These are phyloP conservation scores for Samia ricini DNA, from an alignment of 1,140 invertebrate genomes.

Conservation along the genomic window DNA sequence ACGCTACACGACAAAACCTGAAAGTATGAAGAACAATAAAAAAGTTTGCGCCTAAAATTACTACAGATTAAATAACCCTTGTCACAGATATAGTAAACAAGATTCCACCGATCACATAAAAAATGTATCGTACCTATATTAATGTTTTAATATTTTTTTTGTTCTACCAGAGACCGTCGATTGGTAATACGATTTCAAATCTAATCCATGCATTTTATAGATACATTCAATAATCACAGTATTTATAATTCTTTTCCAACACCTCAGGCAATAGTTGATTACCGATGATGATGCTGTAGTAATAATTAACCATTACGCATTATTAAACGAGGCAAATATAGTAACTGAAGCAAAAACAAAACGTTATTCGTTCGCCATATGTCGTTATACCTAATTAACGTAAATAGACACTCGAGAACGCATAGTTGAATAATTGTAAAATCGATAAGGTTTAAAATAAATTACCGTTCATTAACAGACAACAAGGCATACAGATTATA, in stretches of 20 bases:
- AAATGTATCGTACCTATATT: too few relatives aligned
- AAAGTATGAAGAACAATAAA: too few relatives aligned
- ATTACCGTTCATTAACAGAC: background rate
- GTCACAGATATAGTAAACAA: too few relatives aligned
- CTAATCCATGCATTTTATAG: background rate
- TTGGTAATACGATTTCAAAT: background rate
- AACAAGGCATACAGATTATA: too few relatives aligned
- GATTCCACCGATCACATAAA: too few relatives aligned
- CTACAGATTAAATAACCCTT: too few relatives aligned
- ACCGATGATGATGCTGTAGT: slow-evolving; percentile 5
- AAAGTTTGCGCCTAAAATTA: too few relatives aligned
- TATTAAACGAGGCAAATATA: background rate
- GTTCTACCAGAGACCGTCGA: too few relatives aligned
- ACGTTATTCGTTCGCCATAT: background rate
- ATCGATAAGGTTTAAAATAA: background rate
- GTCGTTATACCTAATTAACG: background rate
- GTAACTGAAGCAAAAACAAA: background rate
- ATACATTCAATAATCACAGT: background rate
- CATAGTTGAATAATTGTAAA: slow-evolving; percentile 6
- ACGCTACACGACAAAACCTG: too few relatives aligned
- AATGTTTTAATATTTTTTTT: too few relatives aligned
- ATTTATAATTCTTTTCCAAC: slow-evolving; percentile 1
- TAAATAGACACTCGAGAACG: background rate
- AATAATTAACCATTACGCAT: slow-evolving; percentile 10
- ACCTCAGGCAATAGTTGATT: slow-evolving; percentile 10